phyloP scores from a whole-genome alignment of 53 echinoderm and acorn worm species.

The Patiria pectinifera region DNA sequence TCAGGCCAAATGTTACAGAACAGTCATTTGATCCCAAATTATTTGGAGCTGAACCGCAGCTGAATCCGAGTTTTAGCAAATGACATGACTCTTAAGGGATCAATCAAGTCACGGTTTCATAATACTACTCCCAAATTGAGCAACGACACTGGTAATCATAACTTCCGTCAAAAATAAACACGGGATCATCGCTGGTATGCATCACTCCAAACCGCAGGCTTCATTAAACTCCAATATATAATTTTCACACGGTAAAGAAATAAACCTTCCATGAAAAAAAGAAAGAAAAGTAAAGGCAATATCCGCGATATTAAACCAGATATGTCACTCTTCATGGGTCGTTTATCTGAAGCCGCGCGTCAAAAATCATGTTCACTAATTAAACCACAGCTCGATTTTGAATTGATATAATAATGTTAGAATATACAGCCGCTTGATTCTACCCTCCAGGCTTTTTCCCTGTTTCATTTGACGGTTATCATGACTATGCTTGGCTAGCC shows the following conservation, averaged over 20 bases:
- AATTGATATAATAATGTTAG: constrained; percentile 9
- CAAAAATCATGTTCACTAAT: constrained; percentile 43
- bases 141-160: neutral
- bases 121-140: neutral
- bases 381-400: constrained; percentile 32
- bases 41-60: too few species aligned
- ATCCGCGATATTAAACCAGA: constrained; percentile 18
- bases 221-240: neutral
- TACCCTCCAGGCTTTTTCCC: constrained; percentile 1
- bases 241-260: constrained; percentile 17
- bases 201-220: neutral
- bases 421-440: neutral
- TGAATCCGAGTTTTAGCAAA: too few species aligned
- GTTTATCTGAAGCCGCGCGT: neutral
- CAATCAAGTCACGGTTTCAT: neutral
- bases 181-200: neutral
- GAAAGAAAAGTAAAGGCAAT: neutral
- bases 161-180: neutral
- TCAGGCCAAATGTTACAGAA: too few species aligned
- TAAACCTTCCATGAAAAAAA: neutral
- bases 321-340: neutral
- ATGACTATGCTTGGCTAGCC: constrained; percentile 43
- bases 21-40: too few species aligned
- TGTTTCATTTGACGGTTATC: neutral
- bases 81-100: too few species aligned